These are phyloP conservation scores for Urechis unicinctus DNA, from an alignment of 2,888 invertebrate species.

Conservation along the genomic window DNA sequence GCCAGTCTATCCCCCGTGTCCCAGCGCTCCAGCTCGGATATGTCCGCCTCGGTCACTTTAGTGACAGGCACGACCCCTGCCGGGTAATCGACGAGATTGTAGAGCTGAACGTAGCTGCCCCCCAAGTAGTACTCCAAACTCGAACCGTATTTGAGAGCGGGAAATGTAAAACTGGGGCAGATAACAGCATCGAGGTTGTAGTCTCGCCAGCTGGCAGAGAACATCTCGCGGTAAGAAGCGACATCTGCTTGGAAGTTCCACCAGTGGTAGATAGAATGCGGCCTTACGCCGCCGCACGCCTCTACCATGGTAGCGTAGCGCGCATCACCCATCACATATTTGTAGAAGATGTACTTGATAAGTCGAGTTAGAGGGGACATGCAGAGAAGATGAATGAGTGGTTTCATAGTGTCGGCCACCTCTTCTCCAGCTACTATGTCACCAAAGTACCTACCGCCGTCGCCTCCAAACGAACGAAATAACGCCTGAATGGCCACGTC, in stretches of 20 bases:
- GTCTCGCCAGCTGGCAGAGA: constrained; percentile 20
- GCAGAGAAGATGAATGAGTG: no score
- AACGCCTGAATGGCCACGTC: neutral
- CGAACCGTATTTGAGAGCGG: constrained; percentile 24
- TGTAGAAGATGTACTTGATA: neutral
- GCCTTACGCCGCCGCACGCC: neutral
- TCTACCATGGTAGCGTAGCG: neutral
- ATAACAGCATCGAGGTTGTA: constrained; percentile 33
- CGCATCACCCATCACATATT: neutral
- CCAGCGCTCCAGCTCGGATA: constrained; percentile 25
- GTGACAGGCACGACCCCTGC: constrained; percentile 32
- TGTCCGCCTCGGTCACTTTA: constrained; percentile 30
- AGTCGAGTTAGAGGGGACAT: neutral
- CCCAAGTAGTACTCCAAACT: constrained; percentile 1
- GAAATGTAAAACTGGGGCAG: constrained; percentile 33
- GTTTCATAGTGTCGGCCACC: neutral
- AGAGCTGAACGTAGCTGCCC: constrained; percentile 24
- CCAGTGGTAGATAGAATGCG: neutral
- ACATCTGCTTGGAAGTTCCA: neutral
- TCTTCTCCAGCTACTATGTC: neutral
- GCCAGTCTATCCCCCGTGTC: constrained; percentile 10
- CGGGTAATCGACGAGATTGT: constrained; percentile 36
- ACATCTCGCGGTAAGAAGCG: neutral
- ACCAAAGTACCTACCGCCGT: no score
- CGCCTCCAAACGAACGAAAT: neutral